Evolutionary conservation across 2,797 vertebrate genomes (phyloP).

Genomic region (Labroides dimidiatus): DNA sequence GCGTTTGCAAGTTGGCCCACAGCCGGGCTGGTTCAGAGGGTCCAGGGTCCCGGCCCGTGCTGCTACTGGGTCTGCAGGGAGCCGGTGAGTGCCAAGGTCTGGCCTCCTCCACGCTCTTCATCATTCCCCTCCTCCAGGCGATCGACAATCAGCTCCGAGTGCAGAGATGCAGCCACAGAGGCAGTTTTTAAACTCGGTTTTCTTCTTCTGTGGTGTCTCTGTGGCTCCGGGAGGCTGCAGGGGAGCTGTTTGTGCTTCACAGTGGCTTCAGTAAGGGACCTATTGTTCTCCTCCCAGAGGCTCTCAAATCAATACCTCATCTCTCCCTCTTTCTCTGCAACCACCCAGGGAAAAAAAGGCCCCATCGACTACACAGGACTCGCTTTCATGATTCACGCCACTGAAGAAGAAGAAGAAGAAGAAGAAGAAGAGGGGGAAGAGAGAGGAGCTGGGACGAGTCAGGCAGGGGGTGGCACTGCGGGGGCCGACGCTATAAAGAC

Average conservation of each 20-base stretch:
- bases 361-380: constrained; percentile 67
- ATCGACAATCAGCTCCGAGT: constrained; percentile 70
- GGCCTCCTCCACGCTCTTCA: constrained; percentile 44
- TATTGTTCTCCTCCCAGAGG: constrained; percentile 78
- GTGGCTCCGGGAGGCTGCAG: constrained; percentile 59
- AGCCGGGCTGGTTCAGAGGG: constrained; percentile 60
- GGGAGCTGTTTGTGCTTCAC: constrained; percentile 68
- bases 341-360: constrained; percentile 51
- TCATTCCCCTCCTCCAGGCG: constrained; percentile 57
- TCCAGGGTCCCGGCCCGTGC: constrained; percentile 59
- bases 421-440: too few relatives aligned
- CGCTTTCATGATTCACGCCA: constrained; percentile 78
- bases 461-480: constrained; percentile 20
- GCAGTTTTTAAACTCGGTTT: constrained; percentile 37
- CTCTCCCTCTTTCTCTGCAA: constrained; percentile 46
- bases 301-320: constrained; percentile 79
- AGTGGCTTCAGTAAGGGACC: constrained; percentile 74
- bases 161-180: constrained; percentile 49
- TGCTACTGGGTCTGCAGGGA: constrained; percentile 58
- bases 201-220: constrained; percentile 47
- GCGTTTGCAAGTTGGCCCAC: constrained; percentile 60
- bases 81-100: constrained; percentile 57
- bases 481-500: constrained; percentile 69
- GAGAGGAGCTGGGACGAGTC: too few relatives aligned
- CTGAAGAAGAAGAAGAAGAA: constrained; percentile 55